Base-by-base conservation (phyloP, 2,888 invertebrate species). In the Lithophane semibrunnea region DNA sequence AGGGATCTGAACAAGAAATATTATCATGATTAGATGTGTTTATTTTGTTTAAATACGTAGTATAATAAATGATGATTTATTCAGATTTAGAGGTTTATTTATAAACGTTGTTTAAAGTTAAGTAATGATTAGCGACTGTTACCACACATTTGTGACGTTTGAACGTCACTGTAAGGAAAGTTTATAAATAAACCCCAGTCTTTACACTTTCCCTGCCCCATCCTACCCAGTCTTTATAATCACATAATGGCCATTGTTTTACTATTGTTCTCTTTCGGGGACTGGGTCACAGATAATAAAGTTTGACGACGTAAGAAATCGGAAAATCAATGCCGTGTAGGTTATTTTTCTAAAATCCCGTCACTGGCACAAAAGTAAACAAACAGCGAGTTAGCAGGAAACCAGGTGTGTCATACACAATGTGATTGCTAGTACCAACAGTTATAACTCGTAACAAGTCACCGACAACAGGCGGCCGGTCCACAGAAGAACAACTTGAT, bases 401-500 rank as follows among this genome's bases (percentile, higher is more conserved):
- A 63, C 60, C 80, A 83, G 84, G 83, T 84, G 71, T 80, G 77
- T 72, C 54, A 70, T 74, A 75, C 66, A 69, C 68, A 72, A 63
- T 56, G 54, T 71, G 71, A 85, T 85, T 65, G 73, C 79, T 65
- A 71, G 66, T 54, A 64, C 71, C 44, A 75, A 75, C 73, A 85
- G 85, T 75, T 75, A 60, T 49, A 83, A 84, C 69, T 83, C 47
- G 82, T 73, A 79, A 85, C 79, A 82, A 79, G 83, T 84, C 82
- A 75, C 52, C 63, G 73, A 58, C 85, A 87, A 75, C 78, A 71
- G 88, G 69, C 77, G 82, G 72, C 73, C n/a, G 69, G 64, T 69
- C 58, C 64, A 47, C 79, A 84, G 82, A 85, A 83, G 87, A 88
- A 86, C 85, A 73, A 82, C 79, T 80, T 80, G 76, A 82, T 84